These are phyloP conservation scores for Hylia prasina DNA, from an alignment of 2,113 vertebrate species.

Conservation along the genomic window DNA sequence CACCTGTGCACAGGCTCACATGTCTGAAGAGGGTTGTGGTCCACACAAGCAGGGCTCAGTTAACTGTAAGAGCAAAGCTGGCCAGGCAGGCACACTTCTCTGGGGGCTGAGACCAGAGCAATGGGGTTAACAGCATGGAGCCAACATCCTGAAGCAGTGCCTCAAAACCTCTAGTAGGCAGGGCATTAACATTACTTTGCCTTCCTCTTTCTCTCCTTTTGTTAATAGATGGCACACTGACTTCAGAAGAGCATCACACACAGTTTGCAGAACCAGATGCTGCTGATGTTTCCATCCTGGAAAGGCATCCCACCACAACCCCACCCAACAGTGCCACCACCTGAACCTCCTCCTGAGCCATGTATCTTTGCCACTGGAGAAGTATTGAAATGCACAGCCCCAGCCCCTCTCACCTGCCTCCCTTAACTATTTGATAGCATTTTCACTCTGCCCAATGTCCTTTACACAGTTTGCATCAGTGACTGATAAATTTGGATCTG, in stretches of 20 bases:
- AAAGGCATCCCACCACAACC: neutral
- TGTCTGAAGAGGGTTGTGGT: neutral
- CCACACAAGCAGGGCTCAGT: neutral
- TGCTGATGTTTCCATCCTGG: neutral
- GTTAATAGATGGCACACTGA: neutral
- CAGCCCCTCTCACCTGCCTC: neutral
- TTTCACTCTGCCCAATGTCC: neutral
- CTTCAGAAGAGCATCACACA: neutral
- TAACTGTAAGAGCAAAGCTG: neutral
- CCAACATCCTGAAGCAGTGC: neutral
- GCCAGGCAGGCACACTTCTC: no score
- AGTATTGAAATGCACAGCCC: neutral
- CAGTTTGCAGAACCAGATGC: neutral
- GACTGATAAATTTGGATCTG: neutral
- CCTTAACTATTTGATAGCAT: neutral
- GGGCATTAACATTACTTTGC: neutral
- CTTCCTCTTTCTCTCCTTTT: neutral
- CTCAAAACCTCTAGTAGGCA: neutral
- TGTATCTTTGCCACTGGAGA: neutral
- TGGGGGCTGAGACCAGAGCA: neutral
- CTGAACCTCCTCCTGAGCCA: neutral
- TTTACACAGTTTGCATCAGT: neutral
- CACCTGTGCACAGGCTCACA: neutral
- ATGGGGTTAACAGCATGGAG: neutral
- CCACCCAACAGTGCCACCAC: fast-evolving